Evolutionary conservation across 2,888 invertebrate species (phyloP), one percentile per base, ranked within the genome.

Genomic region (Peribatodes rhomboidaria): DNA sequence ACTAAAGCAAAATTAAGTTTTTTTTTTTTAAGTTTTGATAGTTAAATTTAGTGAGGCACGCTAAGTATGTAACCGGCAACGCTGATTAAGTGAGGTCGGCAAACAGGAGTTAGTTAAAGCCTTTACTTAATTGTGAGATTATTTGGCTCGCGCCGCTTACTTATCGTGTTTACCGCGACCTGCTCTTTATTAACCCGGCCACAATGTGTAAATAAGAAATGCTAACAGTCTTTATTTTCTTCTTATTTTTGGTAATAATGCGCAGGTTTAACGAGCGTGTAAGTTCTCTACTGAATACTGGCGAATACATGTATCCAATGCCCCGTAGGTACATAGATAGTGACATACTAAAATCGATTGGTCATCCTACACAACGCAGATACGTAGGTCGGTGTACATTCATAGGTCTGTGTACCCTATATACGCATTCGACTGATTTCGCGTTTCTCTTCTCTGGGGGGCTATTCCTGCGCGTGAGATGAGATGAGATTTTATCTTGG

Each of bases 101-200:
- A 77, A 81, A 79, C 81, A 80, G 74, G 80, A 75, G 73, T 82
- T 75, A 75, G 73, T 73, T 65, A 79, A 84, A 85, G 77, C 84
- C 81, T 79, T 84, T 80, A 80, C 81, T 81, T 83, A 85, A 85
- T 83, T 84, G 84, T 80, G 75, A 83, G 86, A 85, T 86, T 85
- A 84, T 78, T 79, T 81, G 73, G 78, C 76, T 82, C 81, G 81
- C 77, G 79, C 80, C 72, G 81, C 78, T 80, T 81, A 83, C 84
- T 84, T 85, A 84, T 84, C 84, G 82, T 83, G 79, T 83, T 81
- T 77, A 79, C 83, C 77, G 78, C 79, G 72, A 74, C 78, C 78
- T 71, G 71, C 77, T 69, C 79, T 72, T 70, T 59, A 63, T 70
- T 67, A 67, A 71, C 72, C 63, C 69, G 63, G 65, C 69, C 69